Evolutionary conservation across 1,140 invertebrate species (phyloP), one percentile per base, ranked within the genome.

Genomic region (Diorhabda sublineata): DNA sequence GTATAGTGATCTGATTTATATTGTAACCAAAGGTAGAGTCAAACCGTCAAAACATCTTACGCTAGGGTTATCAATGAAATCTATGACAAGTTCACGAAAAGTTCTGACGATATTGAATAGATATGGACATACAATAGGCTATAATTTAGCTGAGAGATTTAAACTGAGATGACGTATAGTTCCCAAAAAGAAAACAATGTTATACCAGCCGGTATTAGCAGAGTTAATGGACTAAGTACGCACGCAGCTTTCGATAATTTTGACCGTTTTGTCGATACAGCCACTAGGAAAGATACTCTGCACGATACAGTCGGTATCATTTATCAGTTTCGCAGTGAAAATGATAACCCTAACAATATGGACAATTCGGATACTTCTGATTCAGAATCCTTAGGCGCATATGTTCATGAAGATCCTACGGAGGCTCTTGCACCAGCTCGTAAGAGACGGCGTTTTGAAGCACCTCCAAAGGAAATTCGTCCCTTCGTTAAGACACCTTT

Each of bases 281-380:
- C 64, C 26, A 75, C 45, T 69, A 81, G 82, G 42, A 82, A 81
- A 71, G 80, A 81, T 67, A 84, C 81, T 5, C 47, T 84, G 64
- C 81, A 84, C 70, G 83, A 84, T 58, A 84, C 81, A 4, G 82
- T 84, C 3, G 82, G 82, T 5, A 83, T 84, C 8, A 81, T 80
- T 59, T 82, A 78, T 66, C 81, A 83, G 76, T 71, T 74, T 60
- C 8, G 26, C 6, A 42, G 26, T 78, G 76, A 76, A 76, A 77
- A 3, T 26, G 26, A 26, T 26, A 26, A 26, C 26, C 26, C 26
- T 26, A 26, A 26, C 26, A 26, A 26, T 26, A 26, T 26, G 26
- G 26, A 26, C 26, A 26, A 26, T 26, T 26, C 26, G 26, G 26
- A 1, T 26, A 26, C 26, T 26, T 26, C 26, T 26, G 26, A 26